Evolutionary conservation across 2,888 invertebrate genomes (phyloP), one percentile per base, ranked within the genome.

Genomic region (Nomada fabriciana): DNA sequence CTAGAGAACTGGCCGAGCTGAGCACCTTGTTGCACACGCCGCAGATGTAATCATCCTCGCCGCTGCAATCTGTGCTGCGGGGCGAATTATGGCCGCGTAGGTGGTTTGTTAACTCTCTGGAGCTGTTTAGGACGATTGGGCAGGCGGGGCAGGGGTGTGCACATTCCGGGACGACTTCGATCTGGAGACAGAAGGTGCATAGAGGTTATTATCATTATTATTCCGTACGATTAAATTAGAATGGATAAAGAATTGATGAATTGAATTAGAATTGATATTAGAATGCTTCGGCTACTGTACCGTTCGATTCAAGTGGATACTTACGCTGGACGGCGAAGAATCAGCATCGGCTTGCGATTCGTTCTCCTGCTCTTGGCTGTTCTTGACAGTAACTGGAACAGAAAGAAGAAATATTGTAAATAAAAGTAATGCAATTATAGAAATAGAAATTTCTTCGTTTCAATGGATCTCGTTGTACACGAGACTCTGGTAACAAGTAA

Each of bases 1-100:
- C 97, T 88, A 97, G 94, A 63, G 97, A 97, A 84, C 96, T 97
- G 88, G 96, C 96, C 9, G 97, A 97, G 90, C 97, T 97, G 43
- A 97, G 94, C 70, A 96, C 96, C 94, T 97, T 96, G 85, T 94
- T 94, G 93, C 97, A 97, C 82, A 96, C 95, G 59, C 95, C 95
- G 92, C 97, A 97, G 50, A 95, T 94, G 92, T 95, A 96, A 93
- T 94, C 94, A 82, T 95, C 95, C 69, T 94, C 94, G 73, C 91
- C 91, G 80, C 92, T 91, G 88, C 90, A 90, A 72, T 92, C 92
- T 0, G 90, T 90, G 71, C 88, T 90, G n/a, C 91, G 89, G 7
- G 93, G 92, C 13, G 92, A 92, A 75, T 91, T 93, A 86, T 93
- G 93, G 5, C 89, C 90, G 5, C 91, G 90, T 7, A 93, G 83